A percentile compares a stretch with the other conserved stretches of the same genome.
These are phyloP conservation scores for Trypoxylon attenuatum DNA, from an alignment of 2,888 invertebrate genomes.

Conservation along the genomic window DNA sequence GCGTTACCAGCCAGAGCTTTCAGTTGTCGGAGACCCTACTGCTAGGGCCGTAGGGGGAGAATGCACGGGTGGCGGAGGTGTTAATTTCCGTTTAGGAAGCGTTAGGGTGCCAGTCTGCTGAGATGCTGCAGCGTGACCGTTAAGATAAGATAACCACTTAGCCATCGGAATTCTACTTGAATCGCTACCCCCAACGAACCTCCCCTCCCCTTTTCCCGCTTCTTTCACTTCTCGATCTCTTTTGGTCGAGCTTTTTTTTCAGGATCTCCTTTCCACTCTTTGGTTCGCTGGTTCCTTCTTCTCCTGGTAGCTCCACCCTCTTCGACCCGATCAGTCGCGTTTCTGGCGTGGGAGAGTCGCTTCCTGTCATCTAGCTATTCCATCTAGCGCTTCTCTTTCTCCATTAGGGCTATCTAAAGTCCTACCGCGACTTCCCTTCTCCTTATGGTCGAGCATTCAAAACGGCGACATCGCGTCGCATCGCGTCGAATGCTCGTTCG, in stretches of 20 bases:
- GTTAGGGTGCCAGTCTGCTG: conserved; percentile 58
- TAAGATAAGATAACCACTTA: conserved; percentile 72
- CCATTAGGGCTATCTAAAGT: conserved; percentile 50
- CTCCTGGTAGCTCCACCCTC: background rate
- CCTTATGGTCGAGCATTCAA: conserved; percentile 41
- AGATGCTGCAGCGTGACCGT: conserved; percentile 63
- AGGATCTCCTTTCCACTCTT: conserved; percentile 3
- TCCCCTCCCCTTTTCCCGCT: background rate
- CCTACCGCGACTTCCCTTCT: conserved; percentile 35
- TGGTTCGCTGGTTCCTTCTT: background rate
- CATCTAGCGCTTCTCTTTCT: conserved; percentile 25
- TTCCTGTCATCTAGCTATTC: conserved; percentile 24
- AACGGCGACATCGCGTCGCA: too few relatives aligned
- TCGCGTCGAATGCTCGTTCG: conserved; percentile 24
- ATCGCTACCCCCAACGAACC: conserved; percentile 25
- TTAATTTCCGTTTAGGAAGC: conserved; percentile 73
- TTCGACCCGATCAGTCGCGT: conserved; percentile 19
- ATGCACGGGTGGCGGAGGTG: conserved; percentile 53
- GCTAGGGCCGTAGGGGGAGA: conserved; percentile 22
- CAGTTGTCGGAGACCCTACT: conserved; percentile 32
- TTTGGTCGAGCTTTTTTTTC: background rate
- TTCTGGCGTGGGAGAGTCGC: conserved; percentile 16
- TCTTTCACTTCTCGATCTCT: background rate
- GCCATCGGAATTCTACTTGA: conserved; percentile 65
- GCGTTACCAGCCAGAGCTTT: conserved; percentile 42